These are phyloP conservation scores for Drosophila quinaria DNA, from an alignment of 2,888 invertebrate species.

Conservation along the genomic window DNA sequence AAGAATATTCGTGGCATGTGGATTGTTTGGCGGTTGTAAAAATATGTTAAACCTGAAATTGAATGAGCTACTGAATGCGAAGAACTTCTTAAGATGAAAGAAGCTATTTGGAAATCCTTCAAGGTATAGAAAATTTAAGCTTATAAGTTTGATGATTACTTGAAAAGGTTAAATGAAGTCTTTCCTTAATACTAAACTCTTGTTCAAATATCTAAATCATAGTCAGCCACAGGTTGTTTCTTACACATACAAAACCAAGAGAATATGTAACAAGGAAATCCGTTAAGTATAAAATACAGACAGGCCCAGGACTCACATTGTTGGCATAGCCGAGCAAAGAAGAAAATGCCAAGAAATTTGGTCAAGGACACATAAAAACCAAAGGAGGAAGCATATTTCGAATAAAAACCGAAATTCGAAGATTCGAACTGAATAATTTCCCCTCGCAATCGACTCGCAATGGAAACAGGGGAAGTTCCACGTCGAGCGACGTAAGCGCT, in stretches of 20 bases:
- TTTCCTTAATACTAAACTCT: neutral
- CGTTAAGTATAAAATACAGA: neutral
- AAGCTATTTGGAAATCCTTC: neutral
- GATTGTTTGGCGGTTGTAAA: slow-evolving; percentile 63
- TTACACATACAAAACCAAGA: neutral
- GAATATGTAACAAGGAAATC: neutral
- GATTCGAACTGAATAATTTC: slow-evolving; percentile 15
- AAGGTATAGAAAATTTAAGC: neutral
- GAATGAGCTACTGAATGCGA: slow-evolving; percentile 30
- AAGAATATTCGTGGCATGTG: slow-evolving; percentile 68
- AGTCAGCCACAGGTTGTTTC: neutral
- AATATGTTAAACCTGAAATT: slow-evolving; percentile 51
- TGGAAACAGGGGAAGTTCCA: slow-evolving; percentile 18
- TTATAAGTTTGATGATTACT: neutral
- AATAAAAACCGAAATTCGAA: slow-evolving; percentile 20
- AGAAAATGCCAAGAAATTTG: slow-evolving; percentile 62
- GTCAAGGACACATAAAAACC: slow-evolving; percentile 76
- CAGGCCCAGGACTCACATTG: slow-evolving; percentile 13
- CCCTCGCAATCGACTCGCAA: slow-evolving; percentile 24
- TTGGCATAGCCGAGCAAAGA: slow-evolving; percentile 22
- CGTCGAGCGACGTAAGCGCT: slow-evolving; percentile 11
- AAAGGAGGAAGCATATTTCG: slow-evolving; percentile 23
- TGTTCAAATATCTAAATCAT: neutral
- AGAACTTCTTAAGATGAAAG: neutral
- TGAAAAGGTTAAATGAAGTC: neutral